Base-by-base conservation (phyloP, 2,797 vertebrate species). In the Rhinogobio ventralis region DNA sequence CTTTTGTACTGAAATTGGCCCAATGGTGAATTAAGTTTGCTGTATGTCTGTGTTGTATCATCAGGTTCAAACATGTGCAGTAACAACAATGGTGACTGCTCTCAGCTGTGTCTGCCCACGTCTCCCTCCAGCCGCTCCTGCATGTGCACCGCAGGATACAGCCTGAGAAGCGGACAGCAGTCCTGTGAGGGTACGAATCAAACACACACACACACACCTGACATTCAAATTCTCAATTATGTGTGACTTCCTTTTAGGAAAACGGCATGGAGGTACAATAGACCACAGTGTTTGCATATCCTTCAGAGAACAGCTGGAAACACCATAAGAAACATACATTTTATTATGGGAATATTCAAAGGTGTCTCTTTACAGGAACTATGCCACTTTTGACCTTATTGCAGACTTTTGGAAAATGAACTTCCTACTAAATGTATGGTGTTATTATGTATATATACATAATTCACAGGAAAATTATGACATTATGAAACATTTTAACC, bases 91-190 rank as follows among this genome's bases (percentile, higher is more conserved):
- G 98, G 98, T 0, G 97, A 98, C 90, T 99, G 98, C 88, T 99
- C 98, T 0, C 98, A 99, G 94, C 95, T 99, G 86, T 99, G 98
- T 89, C 95, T 99, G 30, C 97, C 97, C 81, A 98, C 97, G 0
- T 98, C 98, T 0, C 94, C 92, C 45, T 95, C 90, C 2, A 95
- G 95, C 39, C 95, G 96, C 7, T 94, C 97, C 90, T 99, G 98
- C 90, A 98, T 98, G 97, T 99, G 98, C 89, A 99, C 98, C 0
- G 98, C 98, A 0, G 98, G 98, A 28, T 99, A 99, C 91, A 99
- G 98, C 92, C 96, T 99, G 46, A 96, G 94, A 91, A 97, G 93
- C 0, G 98, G 96, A 51, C 96, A 99, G 90, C 97, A 97, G 92
- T 97, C 98, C 81, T 99, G 98, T 0, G 97, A 98, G 89, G 98